These are phyloP conservation scores for Chaetodon trifasciatus DNA, from an alignment of 2,797 vertebrate species.

Conservation along the genomic window DNA sequence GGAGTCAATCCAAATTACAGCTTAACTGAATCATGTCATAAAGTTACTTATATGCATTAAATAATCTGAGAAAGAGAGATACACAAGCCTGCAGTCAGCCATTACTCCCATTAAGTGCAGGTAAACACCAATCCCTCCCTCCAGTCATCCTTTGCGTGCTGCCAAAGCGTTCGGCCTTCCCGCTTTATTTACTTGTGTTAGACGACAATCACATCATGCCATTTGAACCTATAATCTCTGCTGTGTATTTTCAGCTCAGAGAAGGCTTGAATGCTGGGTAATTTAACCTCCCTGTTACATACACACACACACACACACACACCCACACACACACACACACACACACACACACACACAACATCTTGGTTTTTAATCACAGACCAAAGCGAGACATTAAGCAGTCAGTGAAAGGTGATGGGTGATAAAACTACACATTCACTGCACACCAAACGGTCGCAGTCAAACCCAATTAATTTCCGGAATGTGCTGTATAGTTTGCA, in stretches of 20 bases:
- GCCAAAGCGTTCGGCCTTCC: conserved; percentile 10
- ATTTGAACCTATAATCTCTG: conserved; percentile 3
- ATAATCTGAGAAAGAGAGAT: neutral
- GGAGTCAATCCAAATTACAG: neutral
- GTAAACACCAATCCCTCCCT: neutral
- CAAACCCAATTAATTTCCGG: conserved; percentile 65
- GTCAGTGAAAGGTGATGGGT: conserved; percentile 36
- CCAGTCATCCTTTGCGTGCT: neutral
- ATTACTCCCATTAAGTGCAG: neutral
- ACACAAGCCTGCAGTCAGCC: neutral
- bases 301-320: neutral
- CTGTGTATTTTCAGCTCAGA: conserved; percentile 6
- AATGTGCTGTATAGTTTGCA: conserved; percentile 51
- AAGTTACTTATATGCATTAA: conserved; percentile 1
- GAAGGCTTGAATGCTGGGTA: neutral
- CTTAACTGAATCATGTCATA: neutral
- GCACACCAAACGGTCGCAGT: conserved; percentile 42
- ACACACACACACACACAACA: conserved; percentile 6
- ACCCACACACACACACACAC: neutral
- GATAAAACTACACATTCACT: conserved; percentile 60
- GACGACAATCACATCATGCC: conserved; percentile 29
- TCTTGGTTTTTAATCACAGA: conserved; percentile 63
- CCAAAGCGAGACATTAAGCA: conserved; percentile 50
- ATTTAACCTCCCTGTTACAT: conserved; percentile 21
- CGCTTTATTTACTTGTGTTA: neutral